phyloP scores from a whole-genome alignment of 2,888 invertebrate genomes.

The Lasioglossum morio region DNA sequence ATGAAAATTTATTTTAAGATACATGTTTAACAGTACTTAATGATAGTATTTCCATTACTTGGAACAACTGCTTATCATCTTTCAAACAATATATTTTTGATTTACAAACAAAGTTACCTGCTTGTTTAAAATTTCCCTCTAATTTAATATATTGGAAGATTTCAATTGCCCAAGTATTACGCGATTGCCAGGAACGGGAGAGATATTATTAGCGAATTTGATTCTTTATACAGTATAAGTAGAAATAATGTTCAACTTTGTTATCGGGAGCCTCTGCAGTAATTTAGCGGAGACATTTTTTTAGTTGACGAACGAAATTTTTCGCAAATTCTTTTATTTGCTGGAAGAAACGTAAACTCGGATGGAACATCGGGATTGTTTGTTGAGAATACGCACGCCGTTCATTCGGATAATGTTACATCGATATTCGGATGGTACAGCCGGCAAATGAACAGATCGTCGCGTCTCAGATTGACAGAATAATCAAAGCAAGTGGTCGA shows the following conservation, averaged over 20 bases:
- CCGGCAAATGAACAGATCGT: conserved; percentile 59
- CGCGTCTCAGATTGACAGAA: conserved; percentile 49
- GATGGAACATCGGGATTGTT: background rate
- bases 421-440: conserved; percentile 30
- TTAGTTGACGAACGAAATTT: background rate
- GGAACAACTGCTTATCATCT: too few species aligned
- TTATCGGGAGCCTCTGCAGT: background rate
- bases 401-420: background rate
- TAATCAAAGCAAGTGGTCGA: conserved; percentile 66
- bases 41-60: too few species aligned
- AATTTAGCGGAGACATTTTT: background rate
- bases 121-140: too few species aligned
- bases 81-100: too few species aligned
- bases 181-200: background rate
- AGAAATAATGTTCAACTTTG: background rate
- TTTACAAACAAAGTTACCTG: too few species aligned
- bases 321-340: background rate
- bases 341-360: background rate
- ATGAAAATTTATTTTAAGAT: too few species aligned
- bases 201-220: background rate
- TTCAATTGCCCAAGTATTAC: background rate
- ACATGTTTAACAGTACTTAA: too few species aligned
- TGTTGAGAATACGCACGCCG: background rate
- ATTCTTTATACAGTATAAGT: background rate
- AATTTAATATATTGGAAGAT: background rate